Evolutionary conservation across 2,888 invertebrate species (phyloP).

Genomic region (Netelia virgata): DNA sequence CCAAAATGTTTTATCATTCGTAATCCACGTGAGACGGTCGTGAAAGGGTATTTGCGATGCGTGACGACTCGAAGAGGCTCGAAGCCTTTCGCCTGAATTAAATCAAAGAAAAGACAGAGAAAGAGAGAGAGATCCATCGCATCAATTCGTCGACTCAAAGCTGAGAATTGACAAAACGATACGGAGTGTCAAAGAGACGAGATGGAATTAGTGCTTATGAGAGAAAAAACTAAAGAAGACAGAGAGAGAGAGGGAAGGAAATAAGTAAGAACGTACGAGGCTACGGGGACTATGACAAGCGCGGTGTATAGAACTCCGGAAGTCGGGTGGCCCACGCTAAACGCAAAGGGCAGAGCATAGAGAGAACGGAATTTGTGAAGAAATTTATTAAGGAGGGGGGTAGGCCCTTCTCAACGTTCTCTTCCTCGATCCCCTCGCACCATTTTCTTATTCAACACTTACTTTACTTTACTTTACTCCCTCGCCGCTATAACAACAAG

Average conservation of each 20-base stretch:
- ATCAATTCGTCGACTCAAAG: constrained; percentile 42
- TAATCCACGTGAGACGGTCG: neutral
- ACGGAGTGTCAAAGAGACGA: constrained; percentile 50
- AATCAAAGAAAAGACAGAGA: constrained; percentile 25
- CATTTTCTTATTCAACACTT: constrained; percentile 44
- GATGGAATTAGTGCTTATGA: constrained; percentile 42
- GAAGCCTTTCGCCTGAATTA: constrained; percentile 16
- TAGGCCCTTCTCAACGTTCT: constrained; percentile 6
- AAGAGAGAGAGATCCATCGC: neutral
- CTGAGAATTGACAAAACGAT: constrained; percentile 49
- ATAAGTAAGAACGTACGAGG: neutral
- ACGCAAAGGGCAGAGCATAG: constrained; percentile 3
- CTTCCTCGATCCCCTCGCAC: neutral
- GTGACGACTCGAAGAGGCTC: constrained; percentile 26
- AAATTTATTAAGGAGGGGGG: constrained; percentile 41
- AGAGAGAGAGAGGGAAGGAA: constrained; percentile 23
- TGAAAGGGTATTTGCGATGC: constrained; percentile 4
- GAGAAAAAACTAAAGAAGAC: neutral
- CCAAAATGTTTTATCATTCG: neutral
- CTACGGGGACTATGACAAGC: neutral
- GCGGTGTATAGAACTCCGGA: constrained; percentile 45
- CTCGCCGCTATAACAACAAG: neutral
- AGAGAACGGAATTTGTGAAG: constrained; percentile 57
- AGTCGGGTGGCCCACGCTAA: constrained; percentile 39
- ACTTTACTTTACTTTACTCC: constrained; percentile 32